Evolutionary conservation across 2,797 vertebrate species (phyloP).

Genomic region (Periparus ater): DNA sequence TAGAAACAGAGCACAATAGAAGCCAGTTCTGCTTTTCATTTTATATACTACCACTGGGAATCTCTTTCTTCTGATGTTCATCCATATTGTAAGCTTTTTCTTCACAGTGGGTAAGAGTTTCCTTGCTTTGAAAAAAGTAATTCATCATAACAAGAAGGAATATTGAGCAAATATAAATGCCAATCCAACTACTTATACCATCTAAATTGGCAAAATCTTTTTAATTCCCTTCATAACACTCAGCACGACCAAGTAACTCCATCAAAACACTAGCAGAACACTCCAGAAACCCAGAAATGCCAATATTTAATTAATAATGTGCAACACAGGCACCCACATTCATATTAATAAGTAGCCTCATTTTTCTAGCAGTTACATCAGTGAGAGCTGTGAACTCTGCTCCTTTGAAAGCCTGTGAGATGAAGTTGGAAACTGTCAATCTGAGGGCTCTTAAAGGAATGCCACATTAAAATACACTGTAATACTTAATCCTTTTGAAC

Average conservation of each 20-base stretch:
- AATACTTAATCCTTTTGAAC: neutral
- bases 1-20: constrained; percentile 57
- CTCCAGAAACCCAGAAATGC: neutral
- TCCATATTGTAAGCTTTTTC: constrained; percentile 53
- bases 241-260: constrained; percentile 6
- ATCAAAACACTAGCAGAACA: neutral
- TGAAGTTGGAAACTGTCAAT: neutral
- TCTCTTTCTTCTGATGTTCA: constrained; percentile 61
- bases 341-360: neutral
- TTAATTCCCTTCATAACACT: neutral
- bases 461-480: neutral
- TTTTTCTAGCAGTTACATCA: neutral
- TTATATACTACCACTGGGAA: constrained; percentile 59
- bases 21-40: constrained; percentile 63
- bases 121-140: constrained; percentile 49
- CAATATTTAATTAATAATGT: neutral
- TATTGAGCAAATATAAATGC: constrained; percentile 2
- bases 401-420: neutral
- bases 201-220: constrained; percentile 7
- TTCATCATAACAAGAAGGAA: constrained; percentile 30
- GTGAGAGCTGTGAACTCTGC: neutral
- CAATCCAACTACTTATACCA: neutral
- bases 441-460: neutral
- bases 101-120: constrained; percentile 53
- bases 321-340: neutral